Base-by-base conservation (phyloP, 35 echinoderm and acorn worm species). In the Stichopus chloronotus region DNA sequence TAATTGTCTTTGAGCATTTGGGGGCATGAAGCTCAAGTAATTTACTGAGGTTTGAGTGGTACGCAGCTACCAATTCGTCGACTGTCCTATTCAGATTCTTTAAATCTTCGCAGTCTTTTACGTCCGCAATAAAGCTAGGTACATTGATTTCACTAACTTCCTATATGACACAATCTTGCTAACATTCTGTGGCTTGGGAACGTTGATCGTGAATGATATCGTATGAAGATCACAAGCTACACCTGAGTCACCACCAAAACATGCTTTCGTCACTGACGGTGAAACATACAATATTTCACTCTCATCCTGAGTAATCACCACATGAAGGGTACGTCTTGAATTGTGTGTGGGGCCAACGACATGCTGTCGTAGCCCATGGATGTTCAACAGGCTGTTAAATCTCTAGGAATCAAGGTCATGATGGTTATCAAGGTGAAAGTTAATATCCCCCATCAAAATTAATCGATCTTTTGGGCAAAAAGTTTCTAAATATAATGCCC, bases 251-350 rank as follows among this genome's bases (percentile, higher is more conserved):
- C 25, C 22, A 13, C 53, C 74, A 79, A 91, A 24, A 91, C 76
- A 77, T 57, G 71, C 76, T 4, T 77, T 58, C 9, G 5, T 58
- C 6, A 79, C 55, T 43, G 22, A 78, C 8, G 90, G 56, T 76
- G 72, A 19, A 91, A 54, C 89, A 78, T 91, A 55, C 21, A 56
- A 24, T 88, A 88, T 88, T 58, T 91, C 72, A 91, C 53, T 91
- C 19, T 91, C 53, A 52, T 92, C 76, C 22, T 76, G 71, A 74
- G 84, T 79, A 5, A 94, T 90, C 52, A 94, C 84, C 12, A 94
- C 82, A 93, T 88, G 82, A 54, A 77, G 92, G 53, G 83, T 93
- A 65, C 88, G 92, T 63, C 65, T 83, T 12, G 60, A 53, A 57
- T 19, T 30, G 72, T 93, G 92, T 60, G 92, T 93, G 55, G 59